Conservation (phyloP, 2,113 vertebrate genomes). For the Labrus mixtus region DNA sequence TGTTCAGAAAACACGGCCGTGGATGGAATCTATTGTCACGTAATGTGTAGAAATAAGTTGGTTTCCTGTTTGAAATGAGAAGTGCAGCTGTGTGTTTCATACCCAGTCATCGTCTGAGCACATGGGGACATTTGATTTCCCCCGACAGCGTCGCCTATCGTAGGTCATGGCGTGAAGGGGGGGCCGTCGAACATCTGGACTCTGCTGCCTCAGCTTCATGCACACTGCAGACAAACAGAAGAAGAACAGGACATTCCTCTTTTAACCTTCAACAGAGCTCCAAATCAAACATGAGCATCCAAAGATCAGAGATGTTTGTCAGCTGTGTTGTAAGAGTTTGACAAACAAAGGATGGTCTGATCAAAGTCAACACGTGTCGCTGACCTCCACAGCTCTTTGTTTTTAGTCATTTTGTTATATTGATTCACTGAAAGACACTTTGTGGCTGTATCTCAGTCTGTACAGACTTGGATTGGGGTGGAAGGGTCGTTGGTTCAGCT, state of each 20-base stretch:
- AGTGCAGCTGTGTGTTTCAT: constrained; percentile 26
- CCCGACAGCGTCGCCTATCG: constrained; percentile 38
- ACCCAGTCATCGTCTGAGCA: constrained; percentile 81
- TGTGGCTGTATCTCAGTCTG: too few species aligned
- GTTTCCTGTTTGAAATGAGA: too few species aligned
- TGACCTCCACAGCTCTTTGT: too few species aligned
- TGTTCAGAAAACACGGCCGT: too few species aligned
- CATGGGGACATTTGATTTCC: constrained; percentile 16
- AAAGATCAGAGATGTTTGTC: background rate
- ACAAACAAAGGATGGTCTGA: too few species aligned
- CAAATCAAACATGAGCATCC: background rate
- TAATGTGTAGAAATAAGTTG: too few species aligned
- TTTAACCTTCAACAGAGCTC: background rate
- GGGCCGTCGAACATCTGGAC: background rate
- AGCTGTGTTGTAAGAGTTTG: background rate
- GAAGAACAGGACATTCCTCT: background rate
- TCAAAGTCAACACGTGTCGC: too few species aligned
- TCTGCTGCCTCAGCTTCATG: constrained; percentile 20
- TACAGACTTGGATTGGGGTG: too few species aligned
- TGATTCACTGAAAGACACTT: too few species aligned
- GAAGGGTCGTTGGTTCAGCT: too few species aligned
- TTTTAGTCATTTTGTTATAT: too few species aligned
- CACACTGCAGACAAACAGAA: constrained; percentile 70
- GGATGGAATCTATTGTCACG: too few species aligned
- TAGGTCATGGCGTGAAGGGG: rapidly evolving